Base-by-base conservation (phyloP, 2,797 vertebrate species). In the Notolepis coatsorum region DNA sequence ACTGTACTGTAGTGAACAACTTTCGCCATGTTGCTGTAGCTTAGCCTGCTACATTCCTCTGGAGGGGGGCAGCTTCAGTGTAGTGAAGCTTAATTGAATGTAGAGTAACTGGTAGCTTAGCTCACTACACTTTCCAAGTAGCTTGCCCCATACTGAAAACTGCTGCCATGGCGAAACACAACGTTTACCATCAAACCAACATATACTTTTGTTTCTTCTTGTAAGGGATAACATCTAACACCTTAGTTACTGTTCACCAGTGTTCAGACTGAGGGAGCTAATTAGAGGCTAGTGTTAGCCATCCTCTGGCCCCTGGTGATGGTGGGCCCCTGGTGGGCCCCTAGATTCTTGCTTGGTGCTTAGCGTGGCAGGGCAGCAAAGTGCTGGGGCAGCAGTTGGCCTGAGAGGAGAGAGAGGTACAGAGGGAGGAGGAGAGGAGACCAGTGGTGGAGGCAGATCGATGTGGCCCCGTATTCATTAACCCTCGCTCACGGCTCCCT, bases 391-490 rank as follows among this genome's bases (percentile, higher is more conserved):
- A 92, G 88, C 86, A 88, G 85, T 92, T 90, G 87, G 87, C 86
- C 80, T 71, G 61, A 82, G 80, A 82, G n/a, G n/a, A 75, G 58
- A 78, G 65, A 81, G 61, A 58, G 73, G 68, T 49, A 68, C 63
- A 68, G 33, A 20, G 43, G n/a, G 38, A 42, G 38, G 23, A 68
- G n/a, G 78, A 75, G 74, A 69, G 73, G 61, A 80, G 72, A 63
- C 78, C 51, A 68, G 73, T 48, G 68, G 46, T 84, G 81, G 83
- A 81, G 77, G 75, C 58, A 65, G 78, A 92, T 93, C 90, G 75
- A 93, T 93, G 79, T 65, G 80, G 82, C 67, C n/a, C 76, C 80
- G 86, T 91, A 91, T 92, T 93, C 86, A 92, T 92, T 91, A 90
- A 93, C 88, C 89, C 86, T 86, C 81, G 54, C 88, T 90, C 87